Base-by-base conservation (phyloP, 2,797 vertebrate species). In the Eulemur coronatus region DNA sequence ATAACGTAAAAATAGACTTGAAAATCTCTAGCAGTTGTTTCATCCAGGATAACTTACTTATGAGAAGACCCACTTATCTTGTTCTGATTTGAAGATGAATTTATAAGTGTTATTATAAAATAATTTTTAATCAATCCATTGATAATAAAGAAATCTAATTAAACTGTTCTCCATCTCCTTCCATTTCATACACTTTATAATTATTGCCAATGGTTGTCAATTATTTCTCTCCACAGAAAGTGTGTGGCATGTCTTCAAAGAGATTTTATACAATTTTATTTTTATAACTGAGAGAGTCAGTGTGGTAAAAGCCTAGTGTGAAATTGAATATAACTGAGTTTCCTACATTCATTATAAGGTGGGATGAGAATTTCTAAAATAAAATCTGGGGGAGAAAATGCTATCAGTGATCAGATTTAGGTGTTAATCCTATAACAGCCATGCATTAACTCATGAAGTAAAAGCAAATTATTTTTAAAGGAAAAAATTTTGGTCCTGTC, bases 21-120 rank as follows among this genome's bases (percentile, higher is more conserved):
- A 90, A 89, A 95, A 57, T 76, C 38, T 84, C 43, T 28, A 84
- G 22, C 43, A 84, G 26, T 88, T 84, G 82, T 70, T 97, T 97
- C 97, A 96, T 86, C 93, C 92, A 95, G 50, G 80, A 89, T 95
- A 95, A 88, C 87, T 88, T 48, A 46, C 57, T 24, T 61, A 28
- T 67, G 55, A 94, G 73, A 72, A 84, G n/a, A 89, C 50, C 52
- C 78, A 94, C 93, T 38, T 95, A 89, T 96, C 89, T 97, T n/a
- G 7, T 65, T 89, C 81, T 81, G 88, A 72, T 90, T 95, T 57
- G 55, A 94, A 30, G 30, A 96, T 76, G 75, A 97, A 72, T 73
- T 33, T 79, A 17, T 41, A 43, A 48, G n/a, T 43, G 10, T 90
- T 79, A 57, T 33, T 43, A 18, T 91, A 78, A 82, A 87, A 81